Conservation (phyloP, 2,888 invertebrate species). For the Melinopterus prodromus region DNA sequence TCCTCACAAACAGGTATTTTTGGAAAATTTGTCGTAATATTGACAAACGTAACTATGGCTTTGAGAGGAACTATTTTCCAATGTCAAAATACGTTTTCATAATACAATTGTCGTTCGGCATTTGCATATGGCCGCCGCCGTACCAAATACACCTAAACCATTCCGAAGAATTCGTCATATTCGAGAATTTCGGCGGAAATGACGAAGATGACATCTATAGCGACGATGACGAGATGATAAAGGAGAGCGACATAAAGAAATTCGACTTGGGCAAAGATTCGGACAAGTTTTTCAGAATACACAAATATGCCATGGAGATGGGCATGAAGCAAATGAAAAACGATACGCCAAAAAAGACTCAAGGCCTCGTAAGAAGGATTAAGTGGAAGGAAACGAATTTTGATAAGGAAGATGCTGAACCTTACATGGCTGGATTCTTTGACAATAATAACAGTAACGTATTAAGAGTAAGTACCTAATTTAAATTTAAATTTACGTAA, state of each 20-base stretch:
- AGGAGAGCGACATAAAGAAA: conserved; percentile 48
- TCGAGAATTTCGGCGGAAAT: conserved; percentile 54
- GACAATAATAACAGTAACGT: conserved; percentile 27
- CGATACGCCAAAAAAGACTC: conserved; percentile 16
- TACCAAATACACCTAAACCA: conserved; percentile 55
- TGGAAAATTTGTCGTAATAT: not conserved
- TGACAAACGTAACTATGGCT: not conserved
- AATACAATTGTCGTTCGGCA: not conserved
- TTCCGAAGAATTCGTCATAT: conserved; percentile 56
- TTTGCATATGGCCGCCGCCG: conserved; percentile 54
- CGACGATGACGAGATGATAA: conserved; percentile 60
- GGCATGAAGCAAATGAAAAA: conserved; percentile 46
- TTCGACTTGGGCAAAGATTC: conserved; percentile 48
- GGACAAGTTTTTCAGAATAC: conserved; percentile 54
- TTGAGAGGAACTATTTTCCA: not conserved
- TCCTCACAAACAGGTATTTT: not conserved
- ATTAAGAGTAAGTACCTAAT: conserved; percentile 15
- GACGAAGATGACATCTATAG: conserved; percentile 57
- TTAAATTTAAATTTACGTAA: conserved; percentile 5
- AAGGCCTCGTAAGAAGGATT: not conserved
- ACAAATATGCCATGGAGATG: conserved; percentile 53
- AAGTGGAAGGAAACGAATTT: conserved; percentile 46
- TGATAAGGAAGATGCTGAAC: conserved; percentile 47
- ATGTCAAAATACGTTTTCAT: not conserved
- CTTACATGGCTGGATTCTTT: conserved; percentile 46